phyloP scores from a whole-genome alignment of 64 coral and sea anemone species.

The Montipora sp. region DNA sequence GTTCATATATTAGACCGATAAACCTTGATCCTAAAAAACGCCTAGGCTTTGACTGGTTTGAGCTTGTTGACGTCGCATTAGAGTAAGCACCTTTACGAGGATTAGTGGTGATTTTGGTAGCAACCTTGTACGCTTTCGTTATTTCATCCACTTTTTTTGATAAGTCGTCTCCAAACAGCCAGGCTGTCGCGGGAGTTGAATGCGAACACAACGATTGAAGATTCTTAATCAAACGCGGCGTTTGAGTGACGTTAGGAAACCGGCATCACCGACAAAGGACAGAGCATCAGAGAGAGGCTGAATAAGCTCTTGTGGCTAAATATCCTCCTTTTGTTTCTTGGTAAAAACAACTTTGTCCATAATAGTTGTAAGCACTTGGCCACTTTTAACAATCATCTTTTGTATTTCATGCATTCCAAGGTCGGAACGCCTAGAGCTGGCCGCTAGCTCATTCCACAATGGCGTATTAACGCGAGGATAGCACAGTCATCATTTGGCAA shows the following conservation, averaged over 20 bases:
- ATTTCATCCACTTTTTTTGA: slow-evolving; percentile 49
- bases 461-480: too few species aligned
- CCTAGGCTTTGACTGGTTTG: not conserved
- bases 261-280: slow-evolving; percentile 55
- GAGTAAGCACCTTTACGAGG: not conserved
- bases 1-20: too few species aligned
- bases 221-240: slow-evolving; percentile 6
- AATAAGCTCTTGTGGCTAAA: slow-evolving; percentile 14
- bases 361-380: slow-evolving; percentile 3
- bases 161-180: slow-evolving; percentile 59
- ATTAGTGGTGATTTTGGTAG: too few species aligned
- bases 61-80: slow-evolving; percentile 56
- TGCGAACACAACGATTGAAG: slow-evolving; percentile 48
- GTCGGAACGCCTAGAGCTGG: too few species aligned
- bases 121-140: slow-evolving; percentile 16
- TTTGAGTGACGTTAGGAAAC: slow-evolving; percentile 48
- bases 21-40: too few species aligned
- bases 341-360: not conserved
- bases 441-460: too few species aligned
- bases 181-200: slow-evolving; percentile 5
- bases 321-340: not conserved
- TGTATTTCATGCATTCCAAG: too few species aligned
- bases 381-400: not conserved
- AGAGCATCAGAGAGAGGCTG: slow-evolving; percentile 46
- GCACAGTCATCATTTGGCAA: too few species aligned